Evolutionary conservation across 2,113 vertebrate species (phyloP).

Genomic region (Hydrochoerus hydrochaeris): DNA sequence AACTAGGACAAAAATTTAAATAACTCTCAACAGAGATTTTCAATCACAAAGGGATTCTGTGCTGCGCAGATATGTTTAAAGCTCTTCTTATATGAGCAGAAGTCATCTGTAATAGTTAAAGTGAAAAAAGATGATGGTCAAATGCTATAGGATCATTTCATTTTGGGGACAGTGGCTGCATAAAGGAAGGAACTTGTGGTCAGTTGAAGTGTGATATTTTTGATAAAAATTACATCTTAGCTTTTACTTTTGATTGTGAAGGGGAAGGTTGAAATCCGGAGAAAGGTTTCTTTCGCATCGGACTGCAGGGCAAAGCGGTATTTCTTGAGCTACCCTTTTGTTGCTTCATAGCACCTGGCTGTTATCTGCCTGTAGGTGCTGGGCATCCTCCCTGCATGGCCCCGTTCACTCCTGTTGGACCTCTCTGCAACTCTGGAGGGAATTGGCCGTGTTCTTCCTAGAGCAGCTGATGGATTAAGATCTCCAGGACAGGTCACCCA

Average conservation of each 20-base stretch:
- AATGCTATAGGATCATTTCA: not conserved
- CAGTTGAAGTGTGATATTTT: not conserved
- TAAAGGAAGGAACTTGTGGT: not conserved
- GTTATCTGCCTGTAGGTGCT: fast-evolving
- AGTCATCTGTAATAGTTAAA: not conserved
- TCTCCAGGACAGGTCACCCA: not conserved
- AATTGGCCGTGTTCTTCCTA: not conserved
- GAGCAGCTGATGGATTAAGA: fast-evolving
- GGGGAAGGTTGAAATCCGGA: not conserved
- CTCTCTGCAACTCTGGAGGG: not conserved
- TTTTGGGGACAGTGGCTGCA: not conserved
- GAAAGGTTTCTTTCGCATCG: not conserved
- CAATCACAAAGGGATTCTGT: not conserved
- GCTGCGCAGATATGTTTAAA: not conserved
- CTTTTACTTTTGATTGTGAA: not conserved
- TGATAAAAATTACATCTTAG: not conserved
- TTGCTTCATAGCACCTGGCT: not conserved
- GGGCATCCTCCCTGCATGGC: not conserved
- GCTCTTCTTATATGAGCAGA: not conserved
- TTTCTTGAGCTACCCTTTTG: not conserved
- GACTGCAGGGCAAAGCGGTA: not conserved
- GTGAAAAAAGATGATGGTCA: not conserved
- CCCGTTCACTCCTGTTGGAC: no score
- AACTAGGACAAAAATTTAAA: not conserved
- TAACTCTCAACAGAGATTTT: not conserved